These are phyloP conservation scores for Pan troglodytes DNA, from an alignment of 2,113 vertebrate genomes.

Conservation along the genomic window DNA sequence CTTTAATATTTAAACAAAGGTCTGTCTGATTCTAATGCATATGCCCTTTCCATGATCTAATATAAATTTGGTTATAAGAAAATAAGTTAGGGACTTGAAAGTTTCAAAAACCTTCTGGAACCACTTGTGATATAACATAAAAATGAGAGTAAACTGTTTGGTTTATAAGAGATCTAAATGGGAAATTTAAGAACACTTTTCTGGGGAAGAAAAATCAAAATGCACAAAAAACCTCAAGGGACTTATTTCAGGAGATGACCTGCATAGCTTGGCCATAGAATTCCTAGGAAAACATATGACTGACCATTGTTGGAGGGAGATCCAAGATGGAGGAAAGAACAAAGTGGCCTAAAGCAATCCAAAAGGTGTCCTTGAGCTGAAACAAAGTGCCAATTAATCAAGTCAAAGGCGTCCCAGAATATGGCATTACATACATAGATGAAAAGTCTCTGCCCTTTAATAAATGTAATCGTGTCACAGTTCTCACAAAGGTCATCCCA, in stretches of 20 bases:
- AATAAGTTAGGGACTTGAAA: background rate
- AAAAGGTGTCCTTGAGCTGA: background rate
- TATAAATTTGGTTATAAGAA: background rate
- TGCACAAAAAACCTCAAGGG: background rate
- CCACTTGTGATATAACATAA: background rate
- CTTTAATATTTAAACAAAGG: background rate
- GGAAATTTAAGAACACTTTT: background rate
- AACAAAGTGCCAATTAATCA: slow-evolving; percentile 23
- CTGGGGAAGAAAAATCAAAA: slow-evolving; percentile 17
- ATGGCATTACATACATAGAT: background rate
- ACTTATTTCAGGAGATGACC: background rate
- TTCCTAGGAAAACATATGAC: background rate
- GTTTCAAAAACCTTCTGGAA: background rate
- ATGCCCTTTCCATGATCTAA: background rate
- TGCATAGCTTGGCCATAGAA: background rate
- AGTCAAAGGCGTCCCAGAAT: background rate
- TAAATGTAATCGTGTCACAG: background rate
- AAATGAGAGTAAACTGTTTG: background rate
- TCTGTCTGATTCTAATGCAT: background rate
- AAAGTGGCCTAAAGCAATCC: background rate
- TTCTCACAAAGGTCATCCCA: background rate
- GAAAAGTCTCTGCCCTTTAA: background rate
- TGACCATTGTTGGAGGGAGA: background rate
- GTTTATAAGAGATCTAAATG: background rate
- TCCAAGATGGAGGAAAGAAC: background rate